phyloP scores from a whole-genome alignment of 2,888 invertebrate species.

The Gandaritis pyraliata region DNA sequence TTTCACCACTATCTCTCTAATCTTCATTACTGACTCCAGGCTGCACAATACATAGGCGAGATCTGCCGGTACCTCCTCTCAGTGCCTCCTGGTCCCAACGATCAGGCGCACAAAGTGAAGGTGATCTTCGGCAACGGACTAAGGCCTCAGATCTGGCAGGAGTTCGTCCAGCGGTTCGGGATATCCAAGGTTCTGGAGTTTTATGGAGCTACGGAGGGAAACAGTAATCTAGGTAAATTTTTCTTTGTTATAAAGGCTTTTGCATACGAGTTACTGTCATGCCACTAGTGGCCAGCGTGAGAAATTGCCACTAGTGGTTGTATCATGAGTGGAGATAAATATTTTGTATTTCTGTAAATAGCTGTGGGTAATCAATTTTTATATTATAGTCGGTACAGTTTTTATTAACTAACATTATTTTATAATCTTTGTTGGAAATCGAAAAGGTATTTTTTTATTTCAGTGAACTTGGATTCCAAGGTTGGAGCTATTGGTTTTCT shows the following conservation, averaged over 20 bases:
- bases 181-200: slow-evolving; percentile 93
- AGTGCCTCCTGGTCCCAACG: slow-evolving; percentile 85
- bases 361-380: too few relatives aligned
- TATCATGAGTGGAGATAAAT: too few relatives aligned
- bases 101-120: slow-evolving; percentile 87
- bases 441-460: slow-evolving; percentile 51
- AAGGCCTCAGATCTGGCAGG: slow-evolving; percentile 95
- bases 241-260: not conserved
- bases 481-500: slow-evolving; percentile 96
- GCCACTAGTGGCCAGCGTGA: too few relatives aligned
- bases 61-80: slow-evolving; percentile 93
- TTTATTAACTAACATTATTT: too few relatives aligned
- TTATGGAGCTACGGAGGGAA: slow-evolving; percentile 99
- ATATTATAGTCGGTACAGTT: too few relatives aligned
- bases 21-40: slow-evolving; percentile 71
- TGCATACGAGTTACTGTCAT: too few relatives aligned
- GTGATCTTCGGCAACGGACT: slow-evolving; percentile 97
- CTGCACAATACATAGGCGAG: slow-evolving; percentile 95
- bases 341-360: too few relatives aligned
- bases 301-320: too few relatives aligned
- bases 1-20: too few relatives aligned
- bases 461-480: slow-evolving; percentile 95
- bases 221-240: slow-evolving; percentile 92
- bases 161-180: slow-evolving; percentile 89
- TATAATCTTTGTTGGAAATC: too few relatives aligned